Conservation (phyloP, 1,140 invertebrate genomes). For the Panulirus ornatus region DNA sequence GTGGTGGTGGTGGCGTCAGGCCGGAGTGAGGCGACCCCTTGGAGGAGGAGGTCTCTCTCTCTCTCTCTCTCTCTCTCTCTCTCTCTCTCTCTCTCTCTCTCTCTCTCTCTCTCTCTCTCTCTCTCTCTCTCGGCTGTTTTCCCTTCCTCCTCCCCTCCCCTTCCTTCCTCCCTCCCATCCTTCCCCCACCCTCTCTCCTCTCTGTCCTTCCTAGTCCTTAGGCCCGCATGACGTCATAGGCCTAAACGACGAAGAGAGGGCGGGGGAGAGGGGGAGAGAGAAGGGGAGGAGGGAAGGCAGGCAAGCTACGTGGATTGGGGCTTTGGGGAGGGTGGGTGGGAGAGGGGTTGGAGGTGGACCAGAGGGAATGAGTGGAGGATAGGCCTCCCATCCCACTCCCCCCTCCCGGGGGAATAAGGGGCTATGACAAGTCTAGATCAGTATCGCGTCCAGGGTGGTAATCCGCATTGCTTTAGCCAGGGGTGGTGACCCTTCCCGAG, state of each 20-base stretch:
- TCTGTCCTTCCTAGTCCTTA: slow-evolving; percentile 10
- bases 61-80: too few relatives aligned
- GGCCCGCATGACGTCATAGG: slow-evolving; percentile 70
- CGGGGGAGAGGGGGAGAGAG: slow-evolving; percentile 3
- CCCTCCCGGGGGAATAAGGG: background rate
- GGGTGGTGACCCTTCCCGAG: too few relatives aligned
- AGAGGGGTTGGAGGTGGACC: background rate
- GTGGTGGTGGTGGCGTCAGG: slow-evolving; percentile 66
- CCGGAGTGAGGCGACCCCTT: slow-evolving; percentile 15
- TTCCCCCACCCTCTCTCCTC: background rate
- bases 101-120: slow-evolving; percentile 6
- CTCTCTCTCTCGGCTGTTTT: too few relatives aligned
- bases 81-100: background rate
- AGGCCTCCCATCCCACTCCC: too few relatives aligned
- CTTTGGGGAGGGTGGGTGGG: slow-evolving; percentile 23
- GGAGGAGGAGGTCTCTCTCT: too few relatives aligned
- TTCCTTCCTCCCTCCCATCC: background rate
- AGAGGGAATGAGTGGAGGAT: background rate
- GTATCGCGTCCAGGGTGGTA: background rate
- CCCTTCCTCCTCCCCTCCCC: too few relatives aligned
- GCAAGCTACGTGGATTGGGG: too few relatives aligned
- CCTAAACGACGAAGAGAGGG: slow-evolving; percentile 48
- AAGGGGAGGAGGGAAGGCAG: too few relatives aligned
- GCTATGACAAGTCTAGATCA: background rate
- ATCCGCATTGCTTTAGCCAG: too few relatives aligned